Conservation (phyloP, 2,113 vertebrate genomes). For the Pongo pygmaeus region DNA sequence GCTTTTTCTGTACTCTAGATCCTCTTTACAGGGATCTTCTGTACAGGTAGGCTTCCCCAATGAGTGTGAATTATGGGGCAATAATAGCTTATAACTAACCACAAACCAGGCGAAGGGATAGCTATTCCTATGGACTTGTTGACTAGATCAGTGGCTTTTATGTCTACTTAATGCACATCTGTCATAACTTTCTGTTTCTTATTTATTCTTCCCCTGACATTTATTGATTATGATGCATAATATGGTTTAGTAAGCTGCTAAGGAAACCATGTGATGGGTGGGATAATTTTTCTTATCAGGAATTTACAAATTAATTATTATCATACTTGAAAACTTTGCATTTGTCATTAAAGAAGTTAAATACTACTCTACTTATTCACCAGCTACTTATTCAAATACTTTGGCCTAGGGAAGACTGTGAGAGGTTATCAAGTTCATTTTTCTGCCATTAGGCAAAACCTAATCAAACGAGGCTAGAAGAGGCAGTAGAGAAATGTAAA, state of each 20-base stretch:
- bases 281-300: not conserved
- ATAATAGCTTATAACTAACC: not conserved
- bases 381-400: not conserved
- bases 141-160: not conserved
- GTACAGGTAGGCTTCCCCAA: not conserved
- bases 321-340: not conserved
- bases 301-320: not conserved
- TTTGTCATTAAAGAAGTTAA: not conserved
- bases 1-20: not conserved
- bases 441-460: not conserved
- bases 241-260: not conserved
- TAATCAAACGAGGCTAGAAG: not conserved
- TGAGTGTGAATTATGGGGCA: not conserved
- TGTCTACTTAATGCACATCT: not conserved
- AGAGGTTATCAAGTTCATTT: not conserved
- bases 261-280: not conserved
- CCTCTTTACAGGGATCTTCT: not conserved
- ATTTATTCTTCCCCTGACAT: not conserved
- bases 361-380: not conserved
- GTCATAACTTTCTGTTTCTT: conserved; percentile 25
- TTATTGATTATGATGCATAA: not conserved
- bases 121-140: not conserved
- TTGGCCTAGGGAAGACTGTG: not conserved
- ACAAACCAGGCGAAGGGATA: not conserved
- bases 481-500: not conserved